These are phyloP conservation scores for Auanema freiburgensis DNA, from an alignment of 2,888 invertebrate genomes.

Conservation along the genomic window DNA sequence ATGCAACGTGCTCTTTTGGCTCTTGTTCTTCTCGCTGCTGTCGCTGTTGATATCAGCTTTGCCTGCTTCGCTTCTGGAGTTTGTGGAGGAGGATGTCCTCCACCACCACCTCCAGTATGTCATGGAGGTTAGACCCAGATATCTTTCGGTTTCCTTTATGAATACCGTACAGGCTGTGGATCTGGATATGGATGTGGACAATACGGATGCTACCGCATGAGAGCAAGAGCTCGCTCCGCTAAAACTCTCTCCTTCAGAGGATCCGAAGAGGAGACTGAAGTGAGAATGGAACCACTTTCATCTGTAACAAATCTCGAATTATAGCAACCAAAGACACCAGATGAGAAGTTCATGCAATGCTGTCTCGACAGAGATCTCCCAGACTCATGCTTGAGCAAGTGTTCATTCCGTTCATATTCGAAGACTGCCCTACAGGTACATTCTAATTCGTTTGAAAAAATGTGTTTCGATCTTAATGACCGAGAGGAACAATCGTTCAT, in stretches of 20 bases:
- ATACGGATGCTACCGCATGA: slow-evolving; percentile 56
- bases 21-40: too few relatives aligned
- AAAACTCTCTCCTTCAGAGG: slow-evolving; percentile 22
- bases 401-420: slow-evolving; percentile 57
- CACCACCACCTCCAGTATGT: slow-evolving; percentile 53
- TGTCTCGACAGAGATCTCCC: slow-evolving; percentile 60
- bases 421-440: slow-evolving; percentile 48
- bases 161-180: slow-evolving; percentile 32
- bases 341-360: slow-evolving; percentile 61
- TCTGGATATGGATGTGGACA: slow-evolving; percentile 53
- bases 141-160: neutral
- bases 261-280: neutral
- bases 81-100: slow-evolving; percentile 58
- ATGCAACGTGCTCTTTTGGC: too few relatives aligned
- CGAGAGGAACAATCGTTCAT: too few relatives aligned
- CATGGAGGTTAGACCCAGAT: slow-evolving; percentile 15
- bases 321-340: slow-evolving; percentile 40
- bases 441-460: too few relatives aligned
- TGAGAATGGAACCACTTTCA: neutral
- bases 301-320: neutral
- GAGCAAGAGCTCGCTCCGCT: slow-evolving; percentile 38
- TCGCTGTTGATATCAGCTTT: neutral
- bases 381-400: slow-evolving; percentile 58
- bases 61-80: slow-evolving; percentile 62
- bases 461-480: too few relatives aligned